Base-by-base conservation (phyloP, 2,888 invertebrate genomes). In the Cyclophora albipunctata region DNA sequence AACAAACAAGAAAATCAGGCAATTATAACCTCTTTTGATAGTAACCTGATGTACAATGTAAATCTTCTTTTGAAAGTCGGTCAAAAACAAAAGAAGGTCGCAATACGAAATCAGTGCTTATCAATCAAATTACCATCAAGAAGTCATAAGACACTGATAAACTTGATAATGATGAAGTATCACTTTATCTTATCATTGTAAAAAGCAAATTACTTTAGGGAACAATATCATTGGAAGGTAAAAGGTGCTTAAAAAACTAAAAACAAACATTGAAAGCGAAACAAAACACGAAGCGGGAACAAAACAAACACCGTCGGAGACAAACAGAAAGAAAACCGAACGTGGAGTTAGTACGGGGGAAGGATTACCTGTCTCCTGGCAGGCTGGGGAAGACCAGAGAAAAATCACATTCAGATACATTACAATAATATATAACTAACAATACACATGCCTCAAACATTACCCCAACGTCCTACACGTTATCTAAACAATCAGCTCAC, bases 381-480 rank as follows among this genome's bases (percentile, higher is more conserved):
- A 89, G 88, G 89, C 89, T 89, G 89, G 69, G 86, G 66, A 88
- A 89, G 89, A 88, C 73, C 80, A 88, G 82, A 89, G 84, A 88
- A 87, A 57, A 82, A 84, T 81, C 85, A 88, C 87, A 88, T 88
- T 88, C 88, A 88, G 88, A 88, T 83, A 82, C 80, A 84, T 80
- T 83, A 86, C 84, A 78, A 75, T 75, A 81, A 78, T 70, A 84
- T 5, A 73, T 79, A 64, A 78, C 82, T 79, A 80, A 75, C 71
- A 71, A 78, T 73, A 86, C 86, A 86, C 87, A 69, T 64, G 69
- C 62, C 68, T 58, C 6, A 5, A 67, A 52, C 63, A 67, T 63
- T 50, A 62, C 68, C 56, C 61, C 73, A 64, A 64, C 71, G 69
- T 74, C 68, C 69, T 68, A 63, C 61, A 73, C 62, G 66, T 68